Base-by-base conservation (phyloP, 2,797 vertebrate species). In the Acestrorhynchus altus region DNA sequence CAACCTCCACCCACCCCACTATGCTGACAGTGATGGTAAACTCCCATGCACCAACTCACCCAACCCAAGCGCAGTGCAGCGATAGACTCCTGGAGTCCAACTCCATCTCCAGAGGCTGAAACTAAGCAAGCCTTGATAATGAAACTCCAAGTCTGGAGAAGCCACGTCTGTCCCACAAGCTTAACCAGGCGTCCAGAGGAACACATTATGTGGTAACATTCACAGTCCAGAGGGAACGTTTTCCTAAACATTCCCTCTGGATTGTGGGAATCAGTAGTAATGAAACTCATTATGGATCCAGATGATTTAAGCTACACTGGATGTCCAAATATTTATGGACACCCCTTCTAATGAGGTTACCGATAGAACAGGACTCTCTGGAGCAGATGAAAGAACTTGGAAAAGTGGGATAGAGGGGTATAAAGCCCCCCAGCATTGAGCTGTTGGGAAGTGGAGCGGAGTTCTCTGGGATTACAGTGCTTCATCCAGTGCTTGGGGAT, bases 141-240 rank as follows among this genome's bases (percentile, higher is more conserved):
- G 72, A 74, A 79, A 60, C 12, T 35, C 54, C 42, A 39, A 26
- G 70, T 57, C 65, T 67, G 39, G 26, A 73, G 39, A 65, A 79
- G 57, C 69, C 68, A 76, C 22, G 35, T 83, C 68, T 81, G 59
- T 66, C 68, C 72, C 63, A 28, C 72, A 35, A 71, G 66, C 56
- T 70, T 42, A 72, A 35, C 54, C 72, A 51, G 80, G 76, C 66
- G 72, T 83, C 85, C 75, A 61, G 75, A 86, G 83, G 71, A 86
- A 85, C 74, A 81, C 78, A 84, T 84, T 85, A 74, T 82, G 83
- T 59, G 77, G 85, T 84, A 42, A 60, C 40, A 12, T 74, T 39
- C 76, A 8, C 56, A 18, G 20, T 65, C 35, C 24, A 71, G 9
- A 35, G 60, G 26, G 60, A 35, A 69, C 35, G 47, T 15, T 35